A percentile compares a stretch with the other conserved stretches of the same genome.
These are phyloP conservation scores for Cantharis rufa DNA, from an alignment of 2,888 invertebrate species.

Conservation along the genomic window DNA sequence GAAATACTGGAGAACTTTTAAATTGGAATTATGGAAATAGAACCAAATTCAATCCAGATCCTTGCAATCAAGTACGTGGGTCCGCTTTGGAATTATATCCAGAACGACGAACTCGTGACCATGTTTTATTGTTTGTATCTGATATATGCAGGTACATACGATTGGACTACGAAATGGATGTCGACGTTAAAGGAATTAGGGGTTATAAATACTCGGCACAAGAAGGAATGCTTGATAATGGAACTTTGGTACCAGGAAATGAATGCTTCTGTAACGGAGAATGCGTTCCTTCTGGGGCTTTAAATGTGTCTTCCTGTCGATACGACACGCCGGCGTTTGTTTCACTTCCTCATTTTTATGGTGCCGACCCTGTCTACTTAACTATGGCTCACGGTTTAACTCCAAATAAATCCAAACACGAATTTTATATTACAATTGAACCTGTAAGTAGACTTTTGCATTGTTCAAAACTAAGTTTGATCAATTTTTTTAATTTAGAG, in stretches of 20 bases:
- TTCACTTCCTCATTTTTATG: constrained; percentile 79
- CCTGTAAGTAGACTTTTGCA: constrained; percentile 60
- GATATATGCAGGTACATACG: constrained; percentile 75
- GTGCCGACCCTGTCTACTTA: constrained; percentile 68
- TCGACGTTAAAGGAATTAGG: constrained; percentile 61
- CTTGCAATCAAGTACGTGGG: constrained; percentile 68
- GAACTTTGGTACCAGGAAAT: constrained; percentile 60
- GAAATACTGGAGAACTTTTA: constrained; percentile 71
- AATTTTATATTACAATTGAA: constrained; percentile 72
- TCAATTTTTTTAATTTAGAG: constrained; percentile 59
- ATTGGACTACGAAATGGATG: constrained; percentile 65
- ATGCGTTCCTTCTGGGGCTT: constrained; percentile 69
- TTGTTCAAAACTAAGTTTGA: not conserved
- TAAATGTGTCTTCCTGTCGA: constrained; percentile 74
- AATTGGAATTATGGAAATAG: constrained; percentile 72
- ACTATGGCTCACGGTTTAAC: constrained; percentile 67
- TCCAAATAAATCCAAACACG: constrained; percentile 69
- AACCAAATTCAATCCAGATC: constrained; percentile 58
- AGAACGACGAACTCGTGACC: constrained; percentile 63
- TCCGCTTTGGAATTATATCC: constrained; percentile 83
- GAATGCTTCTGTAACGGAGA: constrained; percentile 72
- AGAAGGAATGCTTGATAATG: constrained; percentile 69
- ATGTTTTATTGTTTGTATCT: constrained; percentile 69
- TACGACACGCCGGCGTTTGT: constrained; percentile 78
- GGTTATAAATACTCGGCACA: constrained; percentile 72